Evolutionary conservation across 1,140 invertebrate species (phyloP).

Genomic region (Apis florea): DNA sequence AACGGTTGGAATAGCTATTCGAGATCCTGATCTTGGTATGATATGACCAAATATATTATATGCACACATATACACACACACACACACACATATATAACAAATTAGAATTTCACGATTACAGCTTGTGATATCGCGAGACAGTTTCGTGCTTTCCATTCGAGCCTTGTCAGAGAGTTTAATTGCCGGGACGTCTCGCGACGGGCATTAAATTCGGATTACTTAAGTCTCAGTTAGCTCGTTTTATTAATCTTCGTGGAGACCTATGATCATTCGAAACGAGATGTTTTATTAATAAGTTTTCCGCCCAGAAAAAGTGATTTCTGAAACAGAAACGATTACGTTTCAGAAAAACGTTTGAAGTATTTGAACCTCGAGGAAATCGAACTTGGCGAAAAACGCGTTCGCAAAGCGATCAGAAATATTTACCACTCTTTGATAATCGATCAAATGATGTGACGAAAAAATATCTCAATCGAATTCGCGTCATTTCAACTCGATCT

Average conservation of each 20-base stretch:
- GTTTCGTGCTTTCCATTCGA: conserved; percentile 3
- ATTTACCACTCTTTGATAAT: too few species aligned
- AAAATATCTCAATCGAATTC: too few species aligned
- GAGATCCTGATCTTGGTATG: neutral
- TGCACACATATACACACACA: too few species aligned
- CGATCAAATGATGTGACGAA: too few species aligned
- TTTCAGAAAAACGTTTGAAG: too few species aligned
- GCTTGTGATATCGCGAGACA: neutral
- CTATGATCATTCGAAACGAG: neutral
- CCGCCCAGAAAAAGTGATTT: too few species aligned
- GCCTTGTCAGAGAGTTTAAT: conserved; percentile 2
- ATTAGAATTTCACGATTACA: neutral
- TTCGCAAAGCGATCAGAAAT: too few species aligned
- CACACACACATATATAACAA: neutral
- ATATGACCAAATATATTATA: neutral
- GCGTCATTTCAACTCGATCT: too few species aligned
- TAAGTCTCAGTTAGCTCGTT: neutral
- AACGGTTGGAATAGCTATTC: neutral
- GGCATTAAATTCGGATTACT: conserved; percentile 7
- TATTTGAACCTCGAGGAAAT: too few species aligned
- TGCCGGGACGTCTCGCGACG: neutral
- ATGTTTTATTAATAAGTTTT: conserved; percentile 4
- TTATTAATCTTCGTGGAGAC: neutral
- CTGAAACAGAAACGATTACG: too few species aligned
- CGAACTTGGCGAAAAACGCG: too few species aligned